These are phyloP conservation scores for Porites rus DNA, from an alignment of 92 coral and sea anemone genomes.

Conservation along the genomic window DNA sequence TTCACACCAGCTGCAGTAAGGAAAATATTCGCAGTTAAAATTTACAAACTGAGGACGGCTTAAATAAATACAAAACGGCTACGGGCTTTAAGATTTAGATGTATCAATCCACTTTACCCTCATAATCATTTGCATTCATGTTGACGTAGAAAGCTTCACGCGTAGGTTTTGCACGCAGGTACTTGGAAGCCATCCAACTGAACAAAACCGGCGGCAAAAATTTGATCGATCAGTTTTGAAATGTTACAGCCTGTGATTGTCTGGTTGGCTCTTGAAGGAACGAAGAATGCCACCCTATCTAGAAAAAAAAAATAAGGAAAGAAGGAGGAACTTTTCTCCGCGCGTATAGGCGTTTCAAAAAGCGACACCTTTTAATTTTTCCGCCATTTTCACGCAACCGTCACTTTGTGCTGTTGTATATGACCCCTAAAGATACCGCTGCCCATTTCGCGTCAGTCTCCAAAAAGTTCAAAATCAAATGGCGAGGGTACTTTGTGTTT, in stretches of 20 bases:
- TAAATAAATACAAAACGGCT: too few relatives aligned
- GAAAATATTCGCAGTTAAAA: neutral
- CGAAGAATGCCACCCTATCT: too few relatives aligned
- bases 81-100: neutral
- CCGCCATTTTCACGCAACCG: neutral
- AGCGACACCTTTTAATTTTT: neutral
- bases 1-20: neutral
- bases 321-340: too few relatives aligned
- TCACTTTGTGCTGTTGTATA: neutral
- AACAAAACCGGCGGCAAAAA: too few relatives aligned
- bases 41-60: too few relatives aligned
- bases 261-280: neutral
- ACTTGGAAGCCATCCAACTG: slow-evolving; percentile 33
- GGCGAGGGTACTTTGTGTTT: neutral
- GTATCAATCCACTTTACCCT: slow-evolving; percentile 2
- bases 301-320: neutral
- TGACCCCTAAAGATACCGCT: slow-evolving; percentile 7
- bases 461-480: neutral
- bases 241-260: neutral
- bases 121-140: neutral
- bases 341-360: neutral
- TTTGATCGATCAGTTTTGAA: too few relatives aligned
- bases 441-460: neutral
- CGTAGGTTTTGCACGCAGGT: slow-evolving; percentile 31
- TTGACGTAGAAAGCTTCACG: neutral